A percentile compares a stretch with the other conserved stretches of the same genome.
These are phyloP conservation scores for Sitobion miscanthi DNA, from an alignment of 1,140 invertebrate genomes.

Conservation along the genomic window DNA sequence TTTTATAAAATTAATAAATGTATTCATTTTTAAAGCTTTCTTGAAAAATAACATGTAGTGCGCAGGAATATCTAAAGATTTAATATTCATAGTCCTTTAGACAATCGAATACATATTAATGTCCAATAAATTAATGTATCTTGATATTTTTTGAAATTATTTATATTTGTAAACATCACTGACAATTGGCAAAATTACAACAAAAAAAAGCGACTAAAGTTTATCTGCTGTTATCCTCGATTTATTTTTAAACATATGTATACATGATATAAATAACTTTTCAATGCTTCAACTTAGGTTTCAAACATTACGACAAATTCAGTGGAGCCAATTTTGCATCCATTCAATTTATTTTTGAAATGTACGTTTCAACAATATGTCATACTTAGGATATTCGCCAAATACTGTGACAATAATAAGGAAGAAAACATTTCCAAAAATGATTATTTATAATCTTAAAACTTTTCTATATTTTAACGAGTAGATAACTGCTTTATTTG, in stretches of 20 bases:
- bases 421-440: neutral
- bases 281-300: neutral
- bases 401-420: neutral
- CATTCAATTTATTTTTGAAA: neutral
- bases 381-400: neutral
- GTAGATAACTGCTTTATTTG: neutral
- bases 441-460: neutral
- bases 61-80: neutral
- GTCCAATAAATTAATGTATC: neutral
- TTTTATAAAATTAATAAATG: neutral
- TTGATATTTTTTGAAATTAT: neutral
- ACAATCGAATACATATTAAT: neutral
- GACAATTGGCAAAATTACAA: neutral
- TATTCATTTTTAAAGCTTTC: neutral
- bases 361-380: neutral
- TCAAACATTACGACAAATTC: neutral
- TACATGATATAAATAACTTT: neutral
- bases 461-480: neutral
- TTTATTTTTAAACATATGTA: slow-evolving; percentile 19
- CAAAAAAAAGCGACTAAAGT: neutral
- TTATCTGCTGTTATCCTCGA: neutral
- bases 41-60: neutral
- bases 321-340: neutral
- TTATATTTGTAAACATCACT: neutral
- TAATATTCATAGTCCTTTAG: neutral